These are phyloP conservation scores for Euplagia quadripunctaria DNA, from an alignment of 2,888 invertebrate genomes.

Conservation along the genomic window DNA sequence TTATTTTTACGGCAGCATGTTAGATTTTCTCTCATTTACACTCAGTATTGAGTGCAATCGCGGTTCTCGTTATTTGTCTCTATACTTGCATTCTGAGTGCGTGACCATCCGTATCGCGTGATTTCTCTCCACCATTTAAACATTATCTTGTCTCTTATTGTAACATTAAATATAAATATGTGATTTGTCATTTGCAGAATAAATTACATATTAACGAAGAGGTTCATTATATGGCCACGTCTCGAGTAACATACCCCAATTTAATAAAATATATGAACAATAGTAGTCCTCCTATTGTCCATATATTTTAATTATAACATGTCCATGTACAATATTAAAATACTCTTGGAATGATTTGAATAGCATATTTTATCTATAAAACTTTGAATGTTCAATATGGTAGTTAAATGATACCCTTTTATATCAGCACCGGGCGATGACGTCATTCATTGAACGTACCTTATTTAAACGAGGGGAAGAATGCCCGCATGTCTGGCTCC, in stretches of 20 bases:
- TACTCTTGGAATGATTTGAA: neutral
- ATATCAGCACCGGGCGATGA: slow-evolving; percentile 32
- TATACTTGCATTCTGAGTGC: slow-evolving; percentile 65
- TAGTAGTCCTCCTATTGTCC: no score
- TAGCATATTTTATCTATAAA: neutral
- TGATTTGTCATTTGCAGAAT: neutral
- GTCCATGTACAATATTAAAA: neutral
- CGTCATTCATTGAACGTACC: slow-evolving; percentile 48
- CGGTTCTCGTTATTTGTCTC: slow-evolving; percentile 56
- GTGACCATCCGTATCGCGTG: slow-evolving; percentile 70
- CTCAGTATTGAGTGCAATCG: slow-evolving; percentile 38
- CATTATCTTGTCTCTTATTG: slow-evolving; percentile 29
- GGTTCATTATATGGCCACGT: no score
- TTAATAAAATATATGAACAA: no score
- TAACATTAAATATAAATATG: slow-evolving; percentile 33
- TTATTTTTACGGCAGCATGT: slow-evolving; percentile 6
- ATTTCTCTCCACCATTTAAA: slow-evolving; percentile 70
- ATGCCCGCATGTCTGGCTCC: slow-evolving; percentile 59
- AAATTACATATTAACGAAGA: no score
- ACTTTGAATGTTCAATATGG: neutral
- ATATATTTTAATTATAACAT: no score
- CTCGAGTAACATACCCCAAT: no score
- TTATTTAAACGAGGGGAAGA: slow-evolving; percentile 51
- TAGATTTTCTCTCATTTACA: slow-evolving; percentile 12
- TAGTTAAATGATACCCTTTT: slow-evolving; percentile 27